These are phyloP conservation scores for Euplagia quadripunctaria DNA, from an alignment of 2,888 invertebrate species.

Conservation along the genomic window DNA sequence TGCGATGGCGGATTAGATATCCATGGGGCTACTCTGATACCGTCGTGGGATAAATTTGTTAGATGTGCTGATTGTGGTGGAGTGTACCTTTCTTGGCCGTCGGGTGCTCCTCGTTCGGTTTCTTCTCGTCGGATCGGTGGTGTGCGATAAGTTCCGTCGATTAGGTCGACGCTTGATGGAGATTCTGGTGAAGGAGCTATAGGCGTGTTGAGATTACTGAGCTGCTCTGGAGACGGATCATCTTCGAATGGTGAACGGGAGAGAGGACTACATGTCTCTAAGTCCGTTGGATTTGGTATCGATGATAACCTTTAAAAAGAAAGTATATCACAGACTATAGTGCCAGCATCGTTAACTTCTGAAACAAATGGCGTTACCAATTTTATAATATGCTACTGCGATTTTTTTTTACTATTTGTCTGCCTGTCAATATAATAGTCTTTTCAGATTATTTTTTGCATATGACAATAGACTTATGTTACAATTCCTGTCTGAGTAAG, in stretches of 20 bases:
- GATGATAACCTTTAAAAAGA: constrained; percentile 52
- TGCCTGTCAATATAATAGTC: neutral
- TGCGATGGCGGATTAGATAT: constrained; percentile 76
- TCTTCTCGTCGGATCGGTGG: constrained; percentile 64
- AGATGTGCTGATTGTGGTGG: constrained; percentile 72
- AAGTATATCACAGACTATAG: no score
- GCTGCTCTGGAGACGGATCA: constrained; percentile 62
- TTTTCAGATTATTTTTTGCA: neutral
- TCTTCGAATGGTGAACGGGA: constrained; percentile 64
- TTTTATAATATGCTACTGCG: no score
- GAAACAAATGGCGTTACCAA: neutral
- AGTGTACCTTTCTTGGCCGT: constrained; percentile 81
- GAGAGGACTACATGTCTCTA: constrained; percentile 59
- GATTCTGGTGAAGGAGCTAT: constrained; percentile 71
- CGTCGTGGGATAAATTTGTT: constrained; percentile 63
- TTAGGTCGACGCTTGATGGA: constrained; percentile 64
- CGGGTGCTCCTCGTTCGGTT: constrained; percentile 78
- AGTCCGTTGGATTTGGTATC: constrained; percentile 60
- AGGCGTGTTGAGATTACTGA: constrained; percentile 56
- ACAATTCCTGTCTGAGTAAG: neutral
- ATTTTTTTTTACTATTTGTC: no score
- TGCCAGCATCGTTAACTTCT: neutral
- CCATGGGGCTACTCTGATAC: constrained; percentile 79
- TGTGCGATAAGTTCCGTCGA: constrained; percentile 56
- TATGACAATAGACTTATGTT: neutral